These are phyloP conservation scores for Metopolophium dirhodum DNA, from an alignment of 1,140 invertebrate species.

Conservation along the genomic window DNA sequence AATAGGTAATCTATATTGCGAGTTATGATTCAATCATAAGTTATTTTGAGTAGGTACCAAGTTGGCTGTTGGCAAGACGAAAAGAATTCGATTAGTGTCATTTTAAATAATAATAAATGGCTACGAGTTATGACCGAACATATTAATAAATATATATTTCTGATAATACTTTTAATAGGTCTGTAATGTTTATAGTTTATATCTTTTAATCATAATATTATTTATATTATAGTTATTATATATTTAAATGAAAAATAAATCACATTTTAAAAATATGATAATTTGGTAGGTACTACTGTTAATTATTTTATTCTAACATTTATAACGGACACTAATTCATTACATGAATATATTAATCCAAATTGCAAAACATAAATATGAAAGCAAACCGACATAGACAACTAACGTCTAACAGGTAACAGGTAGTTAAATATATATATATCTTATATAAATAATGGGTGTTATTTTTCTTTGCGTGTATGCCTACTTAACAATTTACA, in stretches of 20 bases:
- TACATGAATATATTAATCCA: background rate
- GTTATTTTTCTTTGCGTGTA: background rate
- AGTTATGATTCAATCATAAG: background rate
- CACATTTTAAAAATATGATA: background rate
- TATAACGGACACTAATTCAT: background rate
- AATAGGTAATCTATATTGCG: background rate
- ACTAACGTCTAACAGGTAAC: background rate
- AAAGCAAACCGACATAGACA: background rate
- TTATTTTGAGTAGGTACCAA: background rate
- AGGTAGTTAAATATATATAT: background rate
- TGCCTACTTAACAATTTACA: background rate
- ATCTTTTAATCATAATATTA: background rate
- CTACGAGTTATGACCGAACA: background rate
- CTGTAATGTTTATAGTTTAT: background rate
- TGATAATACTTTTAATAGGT: background rate
- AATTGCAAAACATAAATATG: background rate
- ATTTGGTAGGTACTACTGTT: background rate
- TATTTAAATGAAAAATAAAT: background rate
- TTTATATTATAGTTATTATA: background rate
- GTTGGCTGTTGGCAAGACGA: background rate
- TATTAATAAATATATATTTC: background rate
- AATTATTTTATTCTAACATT: background rate
- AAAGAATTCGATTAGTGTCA: background rate
- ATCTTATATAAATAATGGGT: background rate
- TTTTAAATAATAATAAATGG: constrained; percentile 10